These are phyloP conservation scores for Rotaria macrura DNA, from an alignment of 2,888 invertebrate species.

Conservation along the genomic window DNA sequence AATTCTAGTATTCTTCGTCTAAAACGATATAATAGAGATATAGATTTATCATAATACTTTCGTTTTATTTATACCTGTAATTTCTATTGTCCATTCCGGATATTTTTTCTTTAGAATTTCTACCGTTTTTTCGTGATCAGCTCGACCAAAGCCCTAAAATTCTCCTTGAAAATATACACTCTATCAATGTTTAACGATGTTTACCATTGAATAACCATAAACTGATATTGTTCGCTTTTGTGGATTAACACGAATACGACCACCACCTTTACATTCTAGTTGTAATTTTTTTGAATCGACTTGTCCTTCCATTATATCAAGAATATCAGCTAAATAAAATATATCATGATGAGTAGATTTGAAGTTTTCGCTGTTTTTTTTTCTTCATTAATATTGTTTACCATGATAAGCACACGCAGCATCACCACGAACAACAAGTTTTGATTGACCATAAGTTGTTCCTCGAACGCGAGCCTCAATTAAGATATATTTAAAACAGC, in stretches of 20 bases:
- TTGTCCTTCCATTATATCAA: neutral
- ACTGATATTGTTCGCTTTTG: neutral
- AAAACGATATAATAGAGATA: neutral
- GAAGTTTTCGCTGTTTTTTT: neutral
- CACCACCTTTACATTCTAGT: neutral
- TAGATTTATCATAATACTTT: neutral
- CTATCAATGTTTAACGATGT: neutral
- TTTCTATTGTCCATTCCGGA: neutral
- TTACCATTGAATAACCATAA: neutral
- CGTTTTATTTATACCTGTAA: neutral
- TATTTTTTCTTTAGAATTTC: conserved; percentile 3
- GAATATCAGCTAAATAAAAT: neutral
- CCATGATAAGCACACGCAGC: neutral
- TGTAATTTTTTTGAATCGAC: neutral
- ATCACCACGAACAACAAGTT: conserved; percentile 2
- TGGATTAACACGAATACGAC: neutral
- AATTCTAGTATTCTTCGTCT: neutral
- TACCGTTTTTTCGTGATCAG: conserved; percentile 7
- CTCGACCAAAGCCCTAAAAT: neutral
- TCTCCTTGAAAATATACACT: neutral
- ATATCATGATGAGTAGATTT: neutral
- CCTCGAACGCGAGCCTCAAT: neutral
- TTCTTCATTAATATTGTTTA: too few relatives aligned
- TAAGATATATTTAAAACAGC: neutral
- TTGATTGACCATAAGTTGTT: neutral